A percentile compares a stretch with the other conserved stretches of the same genome.
These are phyloP conservation scores for Cladorhizidae sp. DNA, from an alignment of 37 sponge, comb jelly and placozoan species.

Conservation along the genomic window DNA sequence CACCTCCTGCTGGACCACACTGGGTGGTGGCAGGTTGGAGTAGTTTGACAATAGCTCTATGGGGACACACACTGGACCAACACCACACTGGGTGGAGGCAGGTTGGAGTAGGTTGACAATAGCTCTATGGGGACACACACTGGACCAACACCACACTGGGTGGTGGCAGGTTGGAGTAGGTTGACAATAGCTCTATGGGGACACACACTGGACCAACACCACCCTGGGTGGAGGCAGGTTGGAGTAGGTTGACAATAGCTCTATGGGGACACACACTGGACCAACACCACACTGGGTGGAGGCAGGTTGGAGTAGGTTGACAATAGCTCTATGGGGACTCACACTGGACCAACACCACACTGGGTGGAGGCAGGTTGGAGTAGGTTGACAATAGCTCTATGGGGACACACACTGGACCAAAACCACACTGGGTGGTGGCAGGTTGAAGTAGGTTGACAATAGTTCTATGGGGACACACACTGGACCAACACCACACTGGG, in stretches of 20 bases:
- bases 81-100: background rate
- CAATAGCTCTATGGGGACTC: background rate
- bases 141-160: background rate
- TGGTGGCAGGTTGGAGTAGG: background rate
- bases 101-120: background rate
- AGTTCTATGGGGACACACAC: background rate
- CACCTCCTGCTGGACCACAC: background rate
- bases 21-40: no score
- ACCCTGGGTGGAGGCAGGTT: constrained; percentile 1
- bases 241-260: background rate
- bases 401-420: background rate
- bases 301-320: background rate
- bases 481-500: background rate
- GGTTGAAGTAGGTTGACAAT: no score
- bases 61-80: background rate
- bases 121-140: background rate
- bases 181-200: background rate
- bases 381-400: background rate
- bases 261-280: background rate
- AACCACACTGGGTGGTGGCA: background rate
- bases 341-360: background rate
- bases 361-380: background rate
- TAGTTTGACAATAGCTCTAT: no score
- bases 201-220: background rate
- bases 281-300: background rate